Evolutionary conservation across 2,113 vertebrate species (phyloP).

Genomic region (Spermophilus dauricus): DNA sequence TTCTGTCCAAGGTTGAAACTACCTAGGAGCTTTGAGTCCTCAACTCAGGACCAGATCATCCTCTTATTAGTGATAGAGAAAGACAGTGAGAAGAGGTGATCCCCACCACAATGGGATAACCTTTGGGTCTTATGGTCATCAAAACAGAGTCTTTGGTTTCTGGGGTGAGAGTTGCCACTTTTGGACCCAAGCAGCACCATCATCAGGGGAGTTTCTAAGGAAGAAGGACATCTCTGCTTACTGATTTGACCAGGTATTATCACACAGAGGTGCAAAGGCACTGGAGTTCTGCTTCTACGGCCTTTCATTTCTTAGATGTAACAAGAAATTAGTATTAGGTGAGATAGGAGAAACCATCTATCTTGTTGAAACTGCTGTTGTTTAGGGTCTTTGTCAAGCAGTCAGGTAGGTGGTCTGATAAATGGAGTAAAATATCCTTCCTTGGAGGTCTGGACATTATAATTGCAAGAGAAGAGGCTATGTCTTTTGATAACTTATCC

Average conservation of each 20-base stretch:
- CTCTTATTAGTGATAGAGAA: background rate
- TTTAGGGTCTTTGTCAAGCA: too few relatives aligned
- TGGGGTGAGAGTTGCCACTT: background rate
- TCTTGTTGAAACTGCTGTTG: too few relatives aligned
- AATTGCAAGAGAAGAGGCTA: background rate
- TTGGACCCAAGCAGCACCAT: background rate
- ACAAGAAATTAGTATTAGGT: background rate
- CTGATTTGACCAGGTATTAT: background rate
- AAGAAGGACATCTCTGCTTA: background rate
- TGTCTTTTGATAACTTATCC: constrained; percentile 13
- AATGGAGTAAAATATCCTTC: background rate
- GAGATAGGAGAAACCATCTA: too few relatives aligned
- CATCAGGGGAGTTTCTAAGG: background rate
- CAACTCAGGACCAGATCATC: background rate
- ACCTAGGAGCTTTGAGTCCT: background rate
- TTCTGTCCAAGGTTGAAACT: constrained; percentile 8
- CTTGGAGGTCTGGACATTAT: background rate
- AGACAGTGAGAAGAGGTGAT: background rate
- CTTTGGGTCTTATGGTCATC: background rate
- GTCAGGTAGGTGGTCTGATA: background rate
- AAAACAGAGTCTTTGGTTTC: background rate
- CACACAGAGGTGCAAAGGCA: too few relatives aligned
- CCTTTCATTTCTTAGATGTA: background rate
- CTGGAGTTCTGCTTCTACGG: background rate
- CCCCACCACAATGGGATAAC: background rate